Conservation (phyloP, 2,888 invertebrate species). For the Heteromyza rotundicornis region DNA sequence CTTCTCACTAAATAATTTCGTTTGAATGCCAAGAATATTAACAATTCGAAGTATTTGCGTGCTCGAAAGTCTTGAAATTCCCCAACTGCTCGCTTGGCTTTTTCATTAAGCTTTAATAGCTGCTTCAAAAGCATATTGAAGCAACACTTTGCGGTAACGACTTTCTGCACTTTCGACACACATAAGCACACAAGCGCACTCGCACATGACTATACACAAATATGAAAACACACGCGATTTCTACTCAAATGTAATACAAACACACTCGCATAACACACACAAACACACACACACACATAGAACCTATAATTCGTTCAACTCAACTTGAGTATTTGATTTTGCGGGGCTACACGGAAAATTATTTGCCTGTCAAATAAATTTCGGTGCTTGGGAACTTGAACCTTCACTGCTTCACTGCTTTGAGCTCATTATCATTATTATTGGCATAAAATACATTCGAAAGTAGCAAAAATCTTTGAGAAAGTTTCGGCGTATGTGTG, state of each 20-base stretch:
- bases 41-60: too few species aligned
- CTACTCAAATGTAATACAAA: background rate
- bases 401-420: background rate
- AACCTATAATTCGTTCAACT: background rate
- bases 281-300: background rate
- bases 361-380: conserved; percentile 3
- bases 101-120: conserved; percentile 28
- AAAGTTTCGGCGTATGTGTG: background rate
- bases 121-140: conserved; percentile 31
- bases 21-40: too few species aligned
- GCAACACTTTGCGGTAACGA: conserved; percentile 35
- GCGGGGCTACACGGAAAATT: background rate
- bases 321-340: conserved; percentile 1
- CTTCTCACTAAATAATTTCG: too few species aligned
- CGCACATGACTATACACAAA: background rate
- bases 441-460: background rate
- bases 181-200: background rate
- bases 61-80: too few species aligned
- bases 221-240: background rate
- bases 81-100: background rate
- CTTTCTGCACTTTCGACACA: conserved; percentile 17
- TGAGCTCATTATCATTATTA: conserved; percentile 2
- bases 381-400: background rate
- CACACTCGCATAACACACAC: background rate
- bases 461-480: background rate